phyloP scores from a whole-genome alignment of 1,140 invertebrate genomes.

The Anoplophora glabripennis region DNA sequence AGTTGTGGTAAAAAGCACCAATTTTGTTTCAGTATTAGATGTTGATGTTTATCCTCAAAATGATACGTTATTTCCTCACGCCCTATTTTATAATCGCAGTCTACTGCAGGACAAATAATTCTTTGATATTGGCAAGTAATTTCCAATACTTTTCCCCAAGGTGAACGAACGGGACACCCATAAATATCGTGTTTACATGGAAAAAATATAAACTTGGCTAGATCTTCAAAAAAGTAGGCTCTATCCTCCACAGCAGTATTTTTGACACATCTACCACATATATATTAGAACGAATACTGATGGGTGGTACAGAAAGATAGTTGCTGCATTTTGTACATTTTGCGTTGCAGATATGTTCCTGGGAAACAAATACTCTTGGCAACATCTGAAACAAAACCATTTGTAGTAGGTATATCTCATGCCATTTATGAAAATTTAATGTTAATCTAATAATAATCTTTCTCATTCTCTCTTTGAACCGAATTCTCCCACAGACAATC shows the following conservation, averaged over 20 bases:
- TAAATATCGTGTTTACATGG: slow-evolving; percentile 1
- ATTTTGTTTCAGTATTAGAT: not conserved
- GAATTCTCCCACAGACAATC: too few relatives aligned
- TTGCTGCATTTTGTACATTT: slow-evolving; percentile 1
- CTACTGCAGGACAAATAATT: not conserved
- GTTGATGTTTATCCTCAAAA: not conserved
- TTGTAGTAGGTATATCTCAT: too few relatives aligned
- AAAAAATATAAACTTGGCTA: slow-evolving; percentile 2
- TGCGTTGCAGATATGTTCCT: not conserved
- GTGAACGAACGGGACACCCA: not conserved
- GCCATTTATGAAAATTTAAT: too few relatives aligned
- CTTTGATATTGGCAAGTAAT: not conserved
- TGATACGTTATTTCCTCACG: not conserved
- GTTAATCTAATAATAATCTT: too few relatives aligned
- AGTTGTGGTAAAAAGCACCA: not conserved
- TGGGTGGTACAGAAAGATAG: slow-evolving; percentile 5
- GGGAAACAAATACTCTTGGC: too few relatives aligned
- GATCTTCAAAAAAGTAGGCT: not conserved
- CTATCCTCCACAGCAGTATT: not conserved
- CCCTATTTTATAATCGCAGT: not conserved
- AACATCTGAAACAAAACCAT: too few relatives aligned
- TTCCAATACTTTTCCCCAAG: not conserved
- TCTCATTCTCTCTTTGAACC: too few relatives aligned
- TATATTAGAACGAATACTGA: not conserved
- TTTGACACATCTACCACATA: not conserved